Conservation (phyloP, 2,888 invertebrate species). For the Amiota minor region DNA sequence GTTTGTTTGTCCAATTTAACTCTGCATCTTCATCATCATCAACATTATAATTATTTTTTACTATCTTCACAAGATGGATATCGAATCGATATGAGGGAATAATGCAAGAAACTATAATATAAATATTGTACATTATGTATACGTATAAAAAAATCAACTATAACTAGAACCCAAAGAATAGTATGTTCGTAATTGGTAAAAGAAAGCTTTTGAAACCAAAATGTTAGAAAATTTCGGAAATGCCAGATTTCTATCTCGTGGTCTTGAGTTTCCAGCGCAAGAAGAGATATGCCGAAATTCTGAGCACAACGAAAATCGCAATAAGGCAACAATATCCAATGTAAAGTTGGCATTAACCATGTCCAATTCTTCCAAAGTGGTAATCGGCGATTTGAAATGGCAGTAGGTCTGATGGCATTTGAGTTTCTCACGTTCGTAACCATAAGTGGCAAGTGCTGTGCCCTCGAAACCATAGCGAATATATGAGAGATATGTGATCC, state of each 20-base stretch:
- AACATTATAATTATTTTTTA: conserved; percentile 13
- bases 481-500: conserved; percentile 96
- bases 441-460: conserved; percentile 92
- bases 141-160: conserved; percentile 4
- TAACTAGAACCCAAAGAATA: conserved; percentile 39
- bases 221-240: conserved; percentile 4
- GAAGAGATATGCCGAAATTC: conserved; percentile 88
- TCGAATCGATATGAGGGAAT: background rate
- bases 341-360: conserved; percentile 87
- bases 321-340: conserved; percentile 86
- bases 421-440: conserved; percentile 85
- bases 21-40: background rate
- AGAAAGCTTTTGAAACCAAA: conserved; percentile 58
- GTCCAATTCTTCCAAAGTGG: conserved; percentile 89
- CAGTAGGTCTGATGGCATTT: conserved; percentile 89
- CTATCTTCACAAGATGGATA: background rate
- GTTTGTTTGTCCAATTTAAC: background rate
- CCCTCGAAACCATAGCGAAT: conserved; percentile 97
- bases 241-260: conserved; percentile 77
- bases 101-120: background rate
- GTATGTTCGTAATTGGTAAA: conserved; percentile 32
- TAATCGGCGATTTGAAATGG: conserved; percentile 87
- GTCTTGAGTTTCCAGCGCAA: conserved; percentile 89
- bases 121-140: background rate
- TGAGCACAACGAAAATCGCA: conserved; percentile 84